A percentile compares a stretch with the other conserved stretches of the same genome.
Evolutionary conservation across 2,888 invertebrate species (phyloP).

Genomic region (Teinopalpus imperialis): DNA sequence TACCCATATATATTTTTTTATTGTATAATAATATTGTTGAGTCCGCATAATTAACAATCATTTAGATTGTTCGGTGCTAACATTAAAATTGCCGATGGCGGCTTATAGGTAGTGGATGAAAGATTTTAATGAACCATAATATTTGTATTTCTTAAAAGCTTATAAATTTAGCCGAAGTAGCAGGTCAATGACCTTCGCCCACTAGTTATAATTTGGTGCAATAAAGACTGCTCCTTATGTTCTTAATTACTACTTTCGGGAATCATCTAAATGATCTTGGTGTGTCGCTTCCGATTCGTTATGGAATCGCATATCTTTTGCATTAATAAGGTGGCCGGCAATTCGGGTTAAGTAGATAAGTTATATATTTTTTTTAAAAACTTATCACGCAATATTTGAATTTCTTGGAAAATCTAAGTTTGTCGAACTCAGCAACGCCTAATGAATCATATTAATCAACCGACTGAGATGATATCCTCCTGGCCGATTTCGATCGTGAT

Average conservation of each 20-base stretch:
- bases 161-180: conserved; percentile 36
- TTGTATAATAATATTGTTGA: conserved; percentile 5
- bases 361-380: too few relatives aligned
- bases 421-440: too few relatives aligned
- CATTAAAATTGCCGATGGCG: conserved; percentile 19
- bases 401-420: too few relatives aligned
- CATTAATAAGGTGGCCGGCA: conserved; percentile 11
- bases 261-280: conserved; percentile 38
- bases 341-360: too few relatives aligned
- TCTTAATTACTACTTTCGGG: conserved; percentile 62
- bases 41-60: conserved; percentile 11
- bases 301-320: conserved; percentile 28
- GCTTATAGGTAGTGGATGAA: conserved; percentile 13
- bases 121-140: conserved; percentile 25
- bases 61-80: conserved; percentile 5
- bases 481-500: too few relatives aligned
- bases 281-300: conserved; percentile 34
- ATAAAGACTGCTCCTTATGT: conserved; percentile 55
- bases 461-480: too few relatives aligned
- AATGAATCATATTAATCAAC: too few relatives aligned
- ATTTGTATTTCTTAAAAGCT: conserved; percentile 37
- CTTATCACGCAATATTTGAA: too few relatives aligned
- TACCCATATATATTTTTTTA: not conserved
- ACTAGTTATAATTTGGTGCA: conserved; percentile 39
- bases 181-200: conserved; percentile 38